These are phyloP conservation scores for Microcebus jonahi DNA, from an alignment of 2,113 vertebrate genomes.

Conservation along the genomic window DNA sequence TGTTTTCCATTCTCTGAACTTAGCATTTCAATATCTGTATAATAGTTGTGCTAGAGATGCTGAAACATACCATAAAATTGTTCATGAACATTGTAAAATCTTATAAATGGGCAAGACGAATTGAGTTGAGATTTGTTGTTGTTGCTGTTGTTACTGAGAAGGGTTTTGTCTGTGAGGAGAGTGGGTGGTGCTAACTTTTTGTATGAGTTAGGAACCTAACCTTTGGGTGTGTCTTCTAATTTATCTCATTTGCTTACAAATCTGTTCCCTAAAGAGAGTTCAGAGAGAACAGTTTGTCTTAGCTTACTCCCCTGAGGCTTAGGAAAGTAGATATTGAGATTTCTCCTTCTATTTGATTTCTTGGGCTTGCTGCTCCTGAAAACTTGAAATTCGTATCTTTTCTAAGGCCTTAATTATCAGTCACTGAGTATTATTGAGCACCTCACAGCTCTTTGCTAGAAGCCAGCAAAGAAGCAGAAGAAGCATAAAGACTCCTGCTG, in stretches of 20 bases:
- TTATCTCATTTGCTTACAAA: conserved; percentile 60
- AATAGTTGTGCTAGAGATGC: conserved; percentile 76
- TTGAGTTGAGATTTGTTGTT: conserved; percentile 27
- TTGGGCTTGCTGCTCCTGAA: background rate
- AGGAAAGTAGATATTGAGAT: background rate
- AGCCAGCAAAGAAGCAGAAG: background rate
- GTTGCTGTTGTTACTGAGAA: background rate
- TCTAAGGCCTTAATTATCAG: background rate
- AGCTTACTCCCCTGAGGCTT: background rate
- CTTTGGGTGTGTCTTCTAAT: conserved; percentile 4
- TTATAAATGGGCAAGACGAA: conserved; percentile 62
- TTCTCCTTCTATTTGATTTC: background rate
- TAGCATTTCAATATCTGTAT: conserved; percentile 77
- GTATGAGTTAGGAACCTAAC: background rate
- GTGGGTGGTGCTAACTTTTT: background rate
- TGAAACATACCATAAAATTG: conserved; percentile 63
- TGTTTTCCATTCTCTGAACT: conserved; percentile 77
- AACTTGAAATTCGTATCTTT: background rate
- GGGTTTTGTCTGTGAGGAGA: background rate
- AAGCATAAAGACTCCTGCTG: background rate
- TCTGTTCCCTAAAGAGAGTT: conserved; percentile 25
- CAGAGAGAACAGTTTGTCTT: conserved; percentile 42
- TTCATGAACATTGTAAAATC: conserved; percentile 15
- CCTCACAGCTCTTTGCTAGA: background rate
- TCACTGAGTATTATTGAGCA: background rate